phyloP scores from a whole-genome alignment of 2,797 vertebrate species.

The Peromyscus melanophrys region DNA sequence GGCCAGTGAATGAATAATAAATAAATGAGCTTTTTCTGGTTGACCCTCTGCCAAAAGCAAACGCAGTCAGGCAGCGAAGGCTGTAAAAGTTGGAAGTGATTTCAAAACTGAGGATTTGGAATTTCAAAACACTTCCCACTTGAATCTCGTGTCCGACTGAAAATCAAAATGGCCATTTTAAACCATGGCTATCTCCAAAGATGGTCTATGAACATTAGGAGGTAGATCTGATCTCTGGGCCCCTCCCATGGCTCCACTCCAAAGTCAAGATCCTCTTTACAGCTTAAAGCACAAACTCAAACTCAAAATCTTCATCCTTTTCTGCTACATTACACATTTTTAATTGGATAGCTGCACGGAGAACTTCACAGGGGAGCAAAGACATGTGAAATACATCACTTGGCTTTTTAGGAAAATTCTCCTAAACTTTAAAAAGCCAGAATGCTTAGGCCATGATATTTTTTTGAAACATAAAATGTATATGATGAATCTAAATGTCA shows the following conservation, averaged over 20 bases:
- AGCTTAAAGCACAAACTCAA: background rate
- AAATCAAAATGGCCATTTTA: background rate
- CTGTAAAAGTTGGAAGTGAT: background rate
- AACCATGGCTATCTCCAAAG: background rate
- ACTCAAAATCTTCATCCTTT: background rate
- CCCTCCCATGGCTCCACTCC: background rate
- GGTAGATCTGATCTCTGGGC: background rate
- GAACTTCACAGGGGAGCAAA: background rate
- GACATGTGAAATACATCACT: constrained; percentile 11
- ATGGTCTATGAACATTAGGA: background rate
- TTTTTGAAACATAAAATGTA: constrained; percentile 29
- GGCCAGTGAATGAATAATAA: background rate
- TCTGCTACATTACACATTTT: background rate
- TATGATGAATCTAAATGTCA: constrained; percentile 33
- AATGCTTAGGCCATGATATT: background rate
- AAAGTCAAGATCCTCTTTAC: background rate
- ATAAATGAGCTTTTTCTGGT: background rate
- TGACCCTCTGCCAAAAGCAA: constrained; percentile 12
- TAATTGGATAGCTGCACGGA: background rate
- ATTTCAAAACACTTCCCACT: background rate
- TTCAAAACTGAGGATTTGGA: background rate
- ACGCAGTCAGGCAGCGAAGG: background rate
- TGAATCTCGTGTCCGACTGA: background rate
- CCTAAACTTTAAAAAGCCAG: constrained; percentile 25
- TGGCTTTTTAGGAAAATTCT: background rate